Conservation (phyloP, 2,113 vertebrate species). For the Camelus bactrianus region DNA sequence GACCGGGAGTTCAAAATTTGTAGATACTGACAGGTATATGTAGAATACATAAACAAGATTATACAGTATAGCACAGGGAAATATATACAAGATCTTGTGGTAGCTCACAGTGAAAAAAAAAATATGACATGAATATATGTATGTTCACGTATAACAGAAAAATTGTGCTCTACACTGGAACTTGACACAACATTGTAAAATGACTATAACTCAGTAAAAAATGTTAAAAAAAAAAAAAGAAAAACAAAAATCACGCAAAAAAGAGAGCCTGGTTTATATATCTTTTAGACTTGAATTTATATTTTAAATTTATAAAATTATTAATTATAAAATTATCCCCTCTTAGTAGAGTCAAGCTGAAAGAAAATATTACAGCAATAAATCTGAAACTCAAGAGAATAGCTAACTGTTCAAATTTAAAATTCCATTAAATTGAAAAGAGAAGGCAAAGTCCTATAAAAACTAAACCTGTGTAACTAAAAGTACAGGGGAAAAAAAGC, state of each 20-base stretch:
- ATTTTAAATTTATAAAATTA: slow-evolving; percentile 31
- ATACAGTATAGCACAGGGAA: too few relatives aligned
- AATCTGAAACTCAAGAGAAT: slow-evolving; percentile 52
- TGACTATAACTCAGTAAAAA: too few relatives aligned
- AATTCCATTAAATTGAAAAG: slow-evolving; percentile 8
- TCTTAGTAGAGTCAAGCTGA: slow-evolving; percentile 22
- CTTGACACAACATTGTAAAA: too few relatives aligned
- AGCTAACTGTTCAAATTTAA: slow-evolving; percentile 33
- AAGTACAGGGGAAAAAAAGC: slow-evolving; percentile 6
- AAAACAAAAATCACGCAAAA: not conserved
- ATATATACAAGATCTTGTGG: too few relatives aligned
- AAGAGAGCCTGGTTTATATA: not conserved
- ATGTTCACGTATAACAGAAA: too few relatives aligned
- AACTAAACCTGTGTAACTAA: not conserved
- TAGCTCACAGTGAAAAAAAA: too few relatives aligned
- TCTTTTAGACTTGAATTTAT: slow-evolving; percentile 19
- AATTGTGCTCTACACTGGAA: too few relatives aligned
- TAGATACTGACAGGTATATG: too few relatives aligned
- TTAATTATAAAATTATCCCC: slow-evolving; percentile 52
- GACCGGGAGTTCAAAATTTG: too few relatives aligned
- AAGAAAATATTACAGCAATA: slow-evolving; percentile 41
- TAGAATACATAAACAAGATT: too few relatives aligned
- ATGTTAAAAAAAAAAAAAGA: too few relatives aligned
- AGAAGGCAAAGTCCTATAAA: slow-evolving; percentile 23
- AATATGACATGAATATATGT: too few relatives aligned